Base-by-base conservation (phyloP, 1,140 invertebrate genomes). In the Plectrocnemia conspersa region DNA sequence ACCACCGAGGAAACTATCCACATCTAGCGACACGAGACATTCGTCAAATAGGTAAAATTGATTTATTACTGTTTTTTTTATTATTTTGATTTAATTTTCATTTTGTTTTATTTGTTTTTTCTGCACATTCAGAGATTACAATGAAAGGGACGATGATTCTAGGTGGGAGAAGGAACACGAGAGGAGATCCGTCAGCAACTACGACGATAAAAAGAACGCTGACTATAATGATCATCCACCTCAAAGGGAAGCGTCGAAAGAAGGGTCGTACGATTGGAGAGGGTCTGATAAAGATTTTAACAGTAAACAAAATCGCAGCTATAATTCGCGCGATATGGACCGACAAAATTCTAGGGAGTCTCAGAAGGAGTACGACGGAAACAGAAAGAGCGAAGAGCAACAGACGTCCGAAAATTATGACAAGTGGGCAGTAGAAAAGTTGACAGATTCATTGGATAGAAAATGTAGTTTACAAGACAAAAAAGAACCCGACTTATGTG, bases 321-420 rank as follows among this genome's bases (percentile, higher is more conserved):
- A 66, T 59, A 65, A 63, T 4, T 3, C 47, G 19, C 64, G 72
- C 16, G 74, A 76, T 22, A 63, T 74, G 36, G 74, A 76, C 48
- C 65, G 73, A 42, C 71, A 72, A 24, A 74, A 68, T 63, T 74
- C 73, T 42, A 71, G 74, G 64, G 70, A 75, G 59, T 73, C 71
- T 6, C 72, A 73, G 55, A 72, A 70, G 56, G 71, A 72, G 19
- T 61, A 44, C 23, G 58, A 50, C 19, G 68, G 66, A 24, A 70
- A 70, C 45, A 66, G 67, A 59, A 68, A 69, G 63, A 70, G 61
- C 64, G 72, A 75, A 33, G 74, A 76, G 13, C 65, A 69, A 48
- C 73, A 74, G 61, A 56, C 68, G 18, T 54, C 63, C 22, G 68
- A 73, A 46, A 66, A 62, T 42, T 54, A 65, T 38, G 62, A 67